These are phyloP conservation scores for Varroa destructor DNA, from an alignment of 1,140 invertebrate species.

Conservation along the genomic window DNA sequence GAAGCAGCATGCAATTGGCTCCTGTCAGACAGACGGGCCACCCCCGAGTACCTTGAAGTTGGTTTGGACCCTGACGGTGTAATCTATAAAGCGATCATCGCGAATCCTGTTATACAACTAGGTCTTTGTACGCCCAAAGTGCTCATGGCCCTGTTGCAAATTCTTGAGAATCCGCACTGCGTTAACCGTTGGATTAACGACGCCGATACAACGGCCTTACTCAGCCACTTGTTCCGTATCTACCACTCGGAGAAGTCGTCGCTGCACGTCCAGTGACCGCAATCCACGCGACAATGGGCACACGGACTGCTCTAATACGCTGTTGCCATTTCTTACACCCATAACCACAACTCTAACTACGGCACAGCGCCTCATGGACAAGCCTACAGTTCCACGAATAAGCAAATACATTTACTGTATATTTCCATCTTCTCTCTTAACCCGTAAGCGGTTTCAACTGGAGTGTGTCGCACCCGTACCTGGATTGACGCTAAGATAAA, in stretches of 20 bases:
- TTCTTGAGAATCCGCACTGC: constrained; percentile 49
- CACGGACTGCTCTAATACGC: too few species aligned
- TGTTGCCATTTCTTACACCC: too few species aligned
- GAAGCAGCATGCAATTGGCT: constrained; percentile 52
- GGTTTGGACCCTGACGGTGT: constrained; percentile 48
- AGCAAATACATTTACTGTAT: too few species aligned
- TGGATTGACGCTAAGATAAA: too few species aligned
- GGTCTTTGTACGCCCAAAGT: constrained; percentile 51
- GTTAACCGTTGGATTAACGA: constrained; percentile 51
- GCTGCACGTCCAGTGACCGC: constrained; percentile 17
- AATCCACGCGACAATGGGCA: neutral
- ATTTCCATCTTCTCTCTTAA: too few species aligned
- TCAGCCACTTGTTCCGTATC: constrained; percentile 51
- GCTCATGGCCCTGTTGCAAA: constrained; percentile 49
- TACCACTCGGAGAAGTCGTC: constrained; percentile 50
- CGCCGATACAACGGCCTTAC: constrained; percentile 49
- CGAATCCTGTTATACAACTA: constrained; percentile 51
- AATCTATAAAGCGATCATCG: constrained; percentile 52
- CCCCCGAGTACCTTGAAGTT: constrained; percentile 45
- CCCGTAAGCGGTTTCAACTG: too few species aligned
- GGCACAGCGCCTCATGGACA: too few species aligned
- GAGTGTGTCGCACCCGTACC: too few species aligned
- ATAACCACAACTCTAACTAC: too few species aligned
- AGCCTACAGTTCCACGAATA: too few species aligned
- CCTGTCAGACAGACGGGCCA: constrained; percentile 44